Conservation (phyloP, 2,888 invertebrate species). For the Drosophila kokeensis region DNA sequence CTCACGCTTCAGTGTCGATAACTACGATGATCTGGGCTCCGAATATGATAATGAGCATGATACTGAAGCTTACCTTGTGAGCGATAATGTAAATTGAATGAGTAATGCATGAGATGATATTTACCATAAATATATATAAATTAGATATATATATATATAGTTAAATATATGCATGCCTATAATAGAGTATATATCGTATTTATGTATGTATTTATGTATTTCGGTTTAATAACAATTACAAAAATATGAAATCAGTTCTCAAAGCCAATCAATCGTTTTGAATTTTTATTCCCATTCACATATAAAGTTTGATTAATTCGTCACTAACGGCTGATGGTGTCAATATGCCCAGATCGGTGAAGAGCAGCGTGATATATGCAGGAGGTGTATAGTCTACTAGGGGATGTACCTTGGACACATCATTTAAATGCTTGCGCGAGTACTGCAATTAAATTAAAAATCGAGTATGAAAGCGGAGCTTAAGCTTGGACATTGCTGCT, state of each 20-base stretch:
- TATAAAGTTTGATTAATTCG: slow-evolving; percentile 97
- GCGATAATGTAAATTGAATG: slow-evolving; percentile 50
- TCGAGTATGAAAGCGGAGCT: slow-evolving; percentile 43
- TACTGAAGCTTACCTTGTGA: slow-evolving; percentile 27
- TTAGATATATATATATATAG: slow-evolving; percentile 29
- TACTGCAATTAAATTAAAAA: slow-evolving; percentile 74
- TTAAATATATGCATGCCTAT: slow-evolving; percentile 13
- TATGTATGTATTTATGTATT: slow-evolving; percentile 40
- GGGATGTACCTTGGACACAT: slow-evolving; percentile 89
- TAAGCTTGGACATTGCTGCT: slow-evolving; percentile 72
- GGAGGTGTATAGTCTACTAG: slow-evolving; percentile 99
- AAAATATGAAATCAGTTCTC: slow-evolving; percentile 10
- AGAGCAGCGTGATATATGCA: slow-evolving; percentile 94
- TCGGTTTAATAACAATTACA: slow-evolving; percentile 37
- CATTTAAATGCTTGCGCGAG: slow-evolving; percentile 81
- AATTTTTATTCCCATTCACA: slow-evolving; percentile 85
- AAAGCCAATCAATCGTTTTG: slow-evolving; percentile 7
- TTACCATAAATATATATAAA: slow-evolving; percentile 25
- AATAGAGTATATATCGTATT: slow-evolving; percentile 27
- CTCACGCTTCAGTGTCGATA: slow-evolving; percentile 53
- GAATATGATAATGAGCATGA: slow-evolving; percentile 61
- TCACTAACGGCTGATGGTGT: slow-evolving; percentile 99
- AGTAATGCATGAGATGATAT: slow-evolving; percentile 28
- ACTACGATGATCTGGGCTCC: slow-evolving; percentile 59
- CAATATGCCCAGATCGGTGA: slow-evolving; percentile 97